A percentile compares a stretch with the other conserved stretches of the same genome.
Evolutionary conservation across 2,113 vertebrate genomes (phyloP).

Genomic region (Clarias gariepinus): DNA sequence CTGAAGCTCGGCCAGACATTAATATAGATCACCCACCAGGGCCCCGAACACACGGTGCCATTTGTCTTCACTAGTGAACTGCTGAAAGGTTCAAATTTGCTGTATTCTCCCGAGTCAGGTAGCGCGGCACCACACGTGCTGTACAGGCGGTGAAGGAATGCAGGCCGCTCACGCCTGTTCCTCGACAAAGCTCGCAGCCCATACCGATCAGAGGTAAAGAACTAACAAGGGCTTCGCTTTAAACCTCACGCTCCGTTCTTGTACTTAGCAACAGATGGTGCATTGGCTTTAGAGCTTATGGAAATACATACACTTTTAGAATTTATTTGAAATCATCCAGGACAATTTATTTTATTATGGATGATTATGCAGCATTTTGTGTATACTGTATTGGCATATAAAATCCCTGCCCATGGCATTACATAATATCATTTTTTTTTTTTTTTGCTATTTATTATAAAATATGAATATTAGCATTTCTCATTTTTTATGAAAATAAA

Average conservation of each 20-base stretch:
- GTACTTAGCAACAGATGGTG: neutral
- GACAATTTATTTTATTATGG: neutral
- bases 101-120: conserved; percentile 68
- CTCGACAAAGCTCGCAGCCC: neutral
- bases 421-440: neutral
- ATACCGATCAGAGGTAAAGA: conserved; percentile 1
- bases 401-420: neutral
- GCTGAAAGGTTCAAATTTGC: conserved; percentile 73
- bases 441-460: neutral
- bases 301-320: neutral
- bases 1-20: conserved; percentile 73
- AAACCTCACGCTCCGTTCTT: neutral
- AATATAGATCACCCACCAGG: conserved; percentile 76
- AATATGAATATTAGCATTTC: too few relatives aligned
- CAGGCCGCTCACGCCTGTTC: conserved; percentile 22
- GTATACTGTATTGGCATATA: neutral
- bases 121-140: conserved; percentile 45
- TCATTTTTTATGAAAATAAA: too few relatives aligned
- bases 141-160: conserved; percentile 3
- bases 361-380: neutral
- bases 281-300: neutral
- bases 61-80: conserved; percentile 78
- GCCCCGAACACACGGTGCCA: conserved; percentile 69
- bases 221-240: conserved; percentile 7
- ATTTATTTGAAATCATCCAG: neutral